A percentile compares a stretch with the other conserved stretches of the same genome.
Conservation (phyloP, 2,888 invertebrate genomes). For the Meloe dianella region DNA sequence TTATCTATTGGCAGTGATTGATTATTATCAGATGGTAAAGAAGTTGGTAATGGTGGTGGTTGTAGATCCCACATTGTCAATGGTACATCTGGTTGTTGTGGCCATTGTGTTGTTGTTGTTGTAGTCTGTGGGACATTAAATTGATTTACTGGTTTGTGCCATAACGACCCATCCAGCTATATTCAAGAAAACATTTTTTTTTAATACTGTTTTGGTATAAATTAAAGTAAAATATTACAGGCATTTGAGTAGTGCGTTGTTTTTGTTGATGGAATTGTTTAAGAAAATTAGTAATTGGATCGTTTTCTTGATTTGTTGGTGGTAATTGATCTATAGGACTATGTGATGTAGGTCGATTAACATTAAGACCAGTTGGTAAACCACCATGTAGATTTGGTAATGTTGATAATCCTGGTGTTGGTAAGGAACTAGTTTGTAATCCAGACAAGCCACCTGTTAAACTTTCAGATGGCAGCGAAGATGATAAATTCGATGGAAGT, state of each 20-base stretch:
- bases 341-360: constrained; percentile 43
- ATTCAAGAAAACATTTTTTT: constrained; percentile 26
- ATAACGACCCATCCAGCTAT: constrained; percentile 47
- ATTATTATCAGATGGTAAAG: constrained; percentile 25
- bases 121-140: constrained; percentile 41
- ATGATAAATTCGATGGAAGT: constrained; percentile 35
- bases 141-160: constrained; percentile 52
- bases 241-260: constrained; percentile 39
- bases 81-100: constrained; percentile 46
- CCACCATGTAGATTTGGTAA: constrained; percentile 21
- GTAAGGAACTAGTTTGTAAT: constrained; percentile 30
- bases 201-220: constrained; percentile 16
- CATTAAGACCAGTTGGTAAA: constrained; percentile 32
- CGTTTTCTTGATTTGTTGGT: constrained; percentile 51
- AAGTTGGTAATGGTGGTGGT: constrained; percentile 31
- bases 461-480: constrained; percentile 39
- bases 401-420: constrained; percentile 12
- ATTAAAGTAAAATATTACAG: constrained; percentile 18
- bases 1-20: constrained; percentile 35
- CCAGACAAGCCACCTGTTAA: constrained; percentile 41
- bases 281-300: constrained; percentile 62
- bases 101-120: constrained; percentile 41
- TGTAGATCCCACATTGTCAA: constrained; percentile 56
- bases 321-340: constrained; percentile 42
- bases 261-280: constrained; percentile 59